phyloP scores from a whole-genome alignment of 2,888 invertebrate genomes.

The Carabus problematicus region DNA sequence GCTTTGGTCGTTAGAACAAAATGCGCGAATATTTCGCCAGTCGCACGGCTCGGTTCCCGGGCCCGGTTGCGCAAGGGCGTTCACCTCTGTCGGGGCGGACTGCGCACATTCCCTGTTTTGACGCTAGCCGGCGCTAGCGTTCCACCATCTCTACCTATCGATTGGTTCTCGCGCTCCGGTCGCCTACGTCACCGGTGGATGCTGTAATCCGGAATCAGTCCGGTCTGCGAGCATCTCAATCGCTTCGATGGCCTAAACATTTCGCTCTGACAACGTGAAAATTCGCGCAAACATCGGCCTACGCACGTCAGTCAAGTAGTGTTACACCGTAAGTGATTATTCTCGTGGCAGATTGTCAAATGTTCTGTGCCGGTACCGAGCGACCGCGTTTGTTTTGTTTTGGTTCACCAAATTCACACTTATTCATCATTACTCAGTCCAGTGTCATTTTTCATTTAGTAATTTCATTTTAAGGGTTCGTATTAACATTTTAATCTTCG shows the following conservation, averaged over 20 bases:
- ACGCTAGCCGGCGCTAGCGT: conserved; percentile 38
- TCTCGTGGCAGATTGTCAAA: conserved; percentile 5
- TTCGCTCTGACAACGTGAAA: background rate
- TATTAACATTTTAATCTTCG: conserved; percentile 7
- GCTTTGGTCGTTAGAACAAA: background rate
- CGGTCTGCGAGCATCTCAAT: conserved; percentile 36
- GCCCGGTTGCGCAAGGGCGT: conserved; percentile 31
- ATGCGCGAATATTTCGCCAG: conserved; percentile 23
- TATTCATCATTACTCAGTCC: conserved; percentile 1
- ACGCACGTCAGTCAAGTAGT: conserved; percentile 11
- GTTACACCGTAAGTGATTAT: background rate
- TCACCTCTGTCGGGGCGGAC: conserved; percentile 36
- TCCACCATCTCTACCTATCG: conserved; percentile 28
- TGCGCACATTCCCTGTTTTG: conserved; percentile 1
- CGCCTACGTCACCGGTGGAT: conserved; percentile 39
- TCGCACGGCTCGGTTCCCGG: conserved; percentile 22
- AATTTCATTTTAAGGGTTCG: conserved; percentile 17
- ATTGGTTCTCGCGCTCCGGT: conserved; percentile 37
- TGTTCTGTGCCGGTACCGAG: background rate
- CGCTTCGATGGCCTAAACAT: conserved; percentile 30
- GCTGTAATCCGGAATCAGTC: conserved; percentile 42
- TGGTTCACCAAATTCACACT: conserved; percentile 15
- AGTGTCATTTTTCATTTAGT: background rate
- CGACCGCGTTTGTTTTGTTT: conserved; percentile 36
- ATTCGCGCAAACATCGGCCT: background rate